A percentile compares a stretch with the other conserved stretches of the same genome.
Conservation (phyloP, 2,113 vertebrate species). For the Polypterus bichir region DNA sequence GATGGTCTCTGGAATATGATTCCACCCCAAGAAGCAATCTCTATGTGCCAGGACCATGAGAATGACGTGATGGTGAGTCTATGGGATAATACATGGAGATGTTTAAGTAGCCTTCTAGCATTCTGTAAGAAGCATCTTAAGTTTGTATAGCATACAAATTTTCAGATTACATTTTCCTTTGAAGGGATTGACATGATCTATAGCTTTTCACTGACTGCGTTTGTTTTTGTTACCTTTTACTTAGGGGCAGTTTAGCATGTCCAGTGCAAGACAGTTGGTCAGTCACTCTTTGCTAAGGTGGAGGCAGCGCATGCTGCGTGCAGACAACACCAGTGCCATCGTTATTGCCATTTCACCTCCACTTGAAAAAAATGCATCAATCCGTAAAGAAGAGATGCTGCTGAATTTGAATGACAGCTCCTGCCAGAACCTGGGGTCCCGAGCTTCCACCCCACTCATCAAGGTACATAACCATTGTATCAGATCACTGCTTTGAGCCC, state of each 20-base stretch:
- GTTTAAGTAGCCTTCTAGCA: too few relatives aligned
- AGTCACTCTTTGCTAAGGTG: conserved; percentile 79
- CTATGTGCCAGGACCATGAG: conserved; percentile 88
- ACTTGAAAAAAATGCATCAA: conserved; percentile 38
- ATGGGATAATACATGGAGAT: not conserved
- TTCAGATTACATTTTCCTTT: too few relatives aligned
- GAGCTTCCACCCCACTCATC: conserved; percentile 57
- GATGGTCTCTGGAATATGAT: conserved; percentile 98
- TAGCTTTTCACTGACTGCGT: too few relatives aligned
- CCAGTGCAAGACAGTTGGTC: conserved; percentile 77
- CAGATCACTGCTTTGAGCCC: not conserved
- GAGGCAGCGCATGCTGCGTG: conserved; percentile 89
- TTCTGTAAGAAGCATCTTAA: not conserved
- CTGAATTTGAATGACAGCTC: conserved; percentile 73
- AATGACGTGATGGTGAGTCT: conserved; percentile 47
- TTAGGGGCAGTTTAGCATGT: conserved; percentile 76
- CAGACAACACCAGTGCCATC: conserved; percentile 92
- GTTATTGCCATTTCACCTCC: conserved; percentile 75
- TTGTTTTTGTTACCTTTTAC: not conserved
- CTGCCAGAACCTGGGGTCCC: conserved; percentile 52
- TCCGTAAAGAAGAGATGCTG: conserved; percentile 69
- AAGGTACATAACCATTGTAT: conserved; percentile 43
- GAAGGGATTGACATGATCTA: too few relatives aligned
- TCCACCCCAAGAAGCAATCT: conserved; percentile 83
- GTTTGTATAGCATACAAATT: not conserved